These are phyloP conservation scores for Sakesphorus luctuosus DNA, from an alignment of 2,113 vertebrate species.

Conservation along the genomic window DNA sequence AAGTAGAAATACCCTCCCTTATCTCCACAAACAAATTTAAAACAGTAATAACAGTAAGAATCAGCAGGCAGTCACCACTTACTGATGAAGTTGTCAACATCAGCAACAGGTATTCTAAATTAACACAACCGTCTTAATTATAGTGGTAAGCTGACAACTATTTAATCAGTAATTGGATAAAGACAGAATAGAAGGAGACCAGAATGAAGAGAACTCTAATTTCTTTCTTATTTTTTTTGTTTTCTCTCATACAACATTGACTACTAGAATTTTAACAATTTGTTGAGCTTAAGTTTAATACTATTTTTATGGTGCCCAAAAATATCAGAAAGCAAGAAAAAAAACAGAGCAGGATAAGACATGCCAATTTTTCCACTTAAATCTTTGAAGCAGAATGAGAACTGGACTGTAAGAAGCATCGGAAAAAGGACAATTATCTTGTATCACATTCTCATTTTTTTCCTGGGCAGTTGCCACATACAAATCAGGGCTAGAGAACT, in stretches of 20 bases:
- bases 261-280: background rate
- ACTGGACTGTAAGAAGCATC: background rate
- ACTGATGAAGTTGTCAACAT: background rate
- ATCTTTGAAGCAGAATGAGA: background rate
- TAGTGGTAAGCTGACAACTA: background rate
- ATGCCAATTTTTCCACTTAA: background rate
- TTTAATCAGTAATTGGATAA: background rate
- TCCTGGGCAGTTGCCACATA: background rate
- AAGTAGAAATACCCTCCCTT: background rate
- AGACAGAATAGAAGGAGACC: background rate
- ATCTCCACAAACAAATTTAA: background rate
- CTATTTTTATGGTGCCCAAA: background rate
- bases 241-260: background rate
- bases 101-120: background rate
- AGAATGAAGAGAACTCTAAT: background rate
- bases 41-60: background rate
- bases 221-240: background rate
- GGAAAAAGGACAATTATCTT: background rate
- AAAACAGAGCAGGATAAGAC: background rate
- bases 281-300: background rate
- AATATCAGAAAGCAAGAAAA: background rate
- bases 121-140: background rate
- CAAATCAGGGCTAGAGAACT: background rate
- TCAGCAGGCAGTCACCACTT: background rate
- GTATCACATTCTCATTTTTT: accelerated